Evolutionary conservation across 1,140 invertebrate species (phyloP).

Genomic region (Campodea augens): DNA sequence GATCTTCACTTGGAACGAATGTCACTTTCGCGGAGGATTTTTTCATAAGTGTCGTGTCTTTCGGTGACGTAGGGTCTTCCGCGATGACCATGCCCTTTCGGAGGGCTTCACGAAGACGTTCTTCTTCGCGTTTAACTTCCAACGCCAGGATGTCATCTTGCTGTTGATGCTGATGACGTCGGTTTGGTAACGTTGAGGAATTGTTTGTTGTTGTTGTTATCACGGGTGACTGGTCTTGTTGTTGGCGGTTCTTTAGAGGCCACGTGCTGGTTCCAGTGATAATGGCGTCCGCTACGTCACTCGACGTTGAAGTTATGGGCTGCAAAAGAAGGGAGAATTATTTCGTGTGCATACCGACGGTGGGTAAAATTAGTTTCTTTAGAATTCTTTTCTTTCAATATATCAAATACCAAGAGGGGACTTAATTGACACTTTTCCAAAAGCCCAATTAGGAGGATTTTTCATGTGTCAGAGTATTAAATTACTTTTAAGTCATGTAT

Average conservation of each 20-base stretch:
- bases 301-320: too few relatives aligned
- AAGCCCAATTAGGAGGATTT: too few relatives aligned
- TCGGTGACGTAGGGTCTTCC: constrained; percentile 22
- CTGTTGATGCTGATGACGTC: constrained; percentile 2
- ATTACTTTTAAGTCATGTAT: too few relatives aligned
- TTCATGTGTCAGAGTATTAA: too few relatives aligned
- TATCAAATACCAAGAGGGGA: too few relatives aligned
- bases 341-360: too few relatives aligned
- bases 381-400: too few relatives aligned
- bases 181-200: constrained; percentile 1
- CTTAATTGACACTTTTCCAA: too few relatives aligned
- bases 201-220: constrained; percentile 9
- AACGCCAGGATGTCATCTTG: constrained; percentile 27
- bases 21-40: constrained; percentile 1
- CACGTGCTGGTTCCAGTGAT: constrained; percentile 30
- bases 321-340: too few relatives aligned
- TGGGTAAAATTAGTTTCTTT: too few relatives aligned
- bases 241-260: constrained; percentile 33
- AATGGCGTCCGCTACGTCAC: constrained; percentile 12
- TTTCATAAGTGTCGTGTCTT: constrained; percentile 7
- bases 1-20: too few relatives aligned
- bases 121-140: constrained; percentile 56
- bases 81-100: constrained; percentile 49
- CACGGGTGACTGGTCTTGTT: constrained; percentile 6
- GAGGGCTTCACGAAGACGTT: constrained; percentile 51